These are phyloP conservation scores for Oreohelix idahoensis DNA, from an alignment of 1,140 invertebrate genomes.

Conservation along the genomic window DNA sequence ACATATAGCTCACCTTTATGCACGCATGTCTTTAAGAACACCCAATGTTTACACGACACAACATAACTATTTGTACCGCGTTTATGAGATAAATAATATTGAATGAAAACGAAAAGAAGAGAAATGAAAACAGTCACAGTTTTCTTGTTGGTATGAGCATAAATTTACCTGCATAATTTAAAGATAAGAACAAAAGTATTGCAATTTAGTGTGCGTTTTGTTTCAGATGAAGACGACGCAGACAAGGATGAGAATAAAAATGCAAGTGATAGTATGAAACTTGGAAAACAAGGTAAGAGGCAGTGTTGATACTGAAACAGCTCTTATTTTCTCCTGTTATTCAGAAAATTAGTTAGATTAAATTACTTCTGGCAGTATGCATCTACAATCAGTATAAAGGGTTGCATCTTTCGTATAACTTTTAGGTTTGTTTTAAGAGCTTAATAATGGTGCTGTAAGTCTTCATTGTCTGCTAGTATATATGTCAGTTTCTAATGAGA, in stretches of 20 bases:
- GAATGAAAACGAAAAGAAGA: conserved; percentile 12
- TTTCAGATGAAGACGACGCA: conserved; percentile 50
- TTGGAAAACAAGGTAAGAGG: conserved; percentile 40
- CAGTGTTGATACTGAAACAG: too few relatives aligned
- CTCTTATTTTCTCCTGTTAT: too few relatives aligned
- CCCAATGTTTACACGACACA: conserved; percentile 33
- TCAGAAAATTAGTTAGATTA: too few relatives aligned
- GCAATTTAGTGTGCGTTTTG: background rate
- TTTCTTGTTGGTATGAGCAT: background rate
- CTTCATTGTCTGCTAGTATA: too few relatives aligned
- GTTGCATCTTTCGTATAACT: too few relatives aligned
- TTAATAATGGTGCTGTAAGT: too few relatives aligned
- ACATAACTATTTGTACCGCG: background rate
- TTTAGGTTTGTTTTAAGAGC: too few relatives aligned
- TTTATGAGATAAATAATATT: background rate
- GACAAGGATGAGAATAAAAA: conserved; percentile 53
- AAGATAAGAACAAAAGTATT: background rate
- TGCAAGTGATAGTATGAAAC: conserved; percentile 67
- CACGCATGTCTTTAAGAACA: background rate
- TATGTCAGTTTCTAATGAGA: too few relatives aligned
- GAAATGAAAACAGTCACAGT: background rate
- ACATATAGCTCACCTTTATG: background rate
- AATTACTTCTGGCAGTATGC: too few relatives aligned
- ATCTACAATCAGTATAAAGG: too few relatives aligned
- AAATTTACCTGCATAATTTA: background rate